Conservation (phyloP, 1,140 invertebrate genomes). For the Tetranychus cinnabarinus region DNA sequence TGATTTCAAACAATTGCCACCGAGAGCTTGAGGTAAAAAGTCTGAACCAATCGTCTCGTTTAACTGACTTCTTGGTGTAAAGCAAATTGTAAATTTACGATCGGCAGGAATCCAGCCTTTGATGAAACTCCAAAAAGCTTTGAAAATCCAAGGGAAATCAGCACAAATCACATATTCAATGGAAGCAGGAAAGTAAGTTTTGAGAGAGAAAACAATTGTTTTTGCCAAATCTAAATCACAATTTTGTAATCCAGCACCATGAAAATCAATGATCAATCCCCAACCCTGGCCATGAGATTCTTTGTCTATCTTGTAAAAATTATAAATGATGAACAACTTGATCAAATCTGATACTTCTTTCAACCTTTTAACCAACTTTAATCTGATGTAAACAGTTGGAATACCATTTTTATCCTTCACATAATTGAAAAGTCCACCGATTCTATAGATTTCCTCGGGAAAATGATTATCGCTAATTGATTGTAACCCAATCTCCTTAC, state of each 20-base stretch:
- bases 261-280: constrained; percentile 8
- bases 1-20: background rate
- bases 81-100: background rate
- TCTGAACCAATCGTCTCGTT: background rate
- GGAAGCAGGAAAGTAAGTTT: constrained; percentile 11
- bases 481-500: constrained; percentile 49
- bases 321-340: constrained; percentile 1
- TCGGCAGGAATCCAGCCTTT: constrained; percentile 1
- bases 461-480: background rate
- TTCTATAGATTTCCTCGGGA: constrained; percentile 4
- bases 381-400: no score
- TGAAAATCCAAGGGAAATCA: constrained; percentile 7
- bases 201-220: constrained; percentile 7
- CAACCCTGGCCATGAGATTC: constrained; percentile 5
- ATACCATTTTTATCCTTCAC: constrained; percentile 2
- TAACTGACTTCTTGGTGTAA: background rate
- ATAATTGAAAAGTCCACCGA: constrained; percentile 1
- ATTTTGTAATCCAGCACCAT: constrained; percentile 4
- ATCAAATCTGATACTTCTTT: constrained; percentile 3
- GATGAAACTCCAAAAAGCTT: constrained; percentile 4
- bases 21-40: constrained; percentile 1
- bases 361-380: constrained; percentile 4
- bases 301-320: constrained; percentile 2
- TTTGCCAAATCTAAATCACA: constrained; percentile 9
- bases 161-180: constrained; percentile 5